Percentiles rank a stretch among this genome's conserved stretches.
Conservation (phyloP, 2,797 vertebrate species). For the Peromyscus eremicus region DNA sequence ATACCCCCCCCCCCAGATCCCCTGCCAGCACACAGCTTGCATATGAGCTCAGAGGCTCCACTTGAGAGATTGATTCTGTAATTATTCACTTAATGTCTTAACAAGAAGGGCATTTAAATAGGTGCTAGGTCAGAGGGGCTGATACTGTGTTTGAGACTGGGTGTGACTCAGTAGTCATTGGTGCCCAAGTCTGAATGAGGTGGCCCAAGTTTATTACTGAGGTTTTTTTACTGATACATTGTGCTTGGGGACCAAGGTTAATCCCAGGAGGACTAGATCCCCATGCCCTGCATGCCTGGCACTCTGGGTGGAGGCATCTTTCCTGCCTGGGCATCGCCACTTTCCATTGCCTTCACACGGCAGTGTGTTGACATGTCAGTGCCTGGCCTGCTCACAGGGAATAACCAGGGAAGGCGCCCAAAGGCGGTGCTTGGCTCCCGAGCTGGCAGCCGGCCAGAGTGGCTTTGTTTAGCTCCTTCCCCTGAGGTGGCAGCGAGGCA, state of each 20-base stretch:
- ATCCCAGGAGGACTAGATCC: background rate
- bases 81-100: background rate
- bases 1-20: no score
- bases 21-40: background rate
- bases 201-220: background rate
- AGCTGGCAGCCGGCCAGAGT: slow-evolving; percentile 65
- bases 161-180: background rate
- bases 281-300: slow-evolving; percentile 36
- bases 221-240: background rate
- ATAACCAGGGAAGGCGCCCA: slow-evolving; percentile 65
- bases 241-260: background rate
- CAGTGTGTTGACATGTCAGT: slow-evolving; percentile 66
- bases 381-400: slow-evolving; percentile 54
- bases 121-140: background rate
- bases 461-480: slow-evolving; percentile 58
- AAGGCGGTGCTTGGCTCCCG: slow-evolving; percentile 63
- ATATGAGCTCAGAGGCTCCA: background rate
- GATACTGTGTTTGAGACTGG: background rate
- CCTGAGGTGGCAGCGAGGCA: slow-evolving; percentile 64
- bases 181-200: background rate
- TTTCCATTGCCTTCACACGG: slow-evolving; percentile 69
- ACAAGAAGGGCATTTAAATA: background rate
- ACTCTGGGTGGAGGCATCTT: slow-evolving; percentile 65
- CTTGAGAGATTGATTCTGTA: background rate
- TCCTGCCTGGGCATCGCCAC: slow-evolving; percentile 73